Evolutionary conservation across 2,113 vertebrate genomes (phyloP), one percentile per base, ranked within the genome.

Genomic region (Rhinolophus sinicus): DNA sequence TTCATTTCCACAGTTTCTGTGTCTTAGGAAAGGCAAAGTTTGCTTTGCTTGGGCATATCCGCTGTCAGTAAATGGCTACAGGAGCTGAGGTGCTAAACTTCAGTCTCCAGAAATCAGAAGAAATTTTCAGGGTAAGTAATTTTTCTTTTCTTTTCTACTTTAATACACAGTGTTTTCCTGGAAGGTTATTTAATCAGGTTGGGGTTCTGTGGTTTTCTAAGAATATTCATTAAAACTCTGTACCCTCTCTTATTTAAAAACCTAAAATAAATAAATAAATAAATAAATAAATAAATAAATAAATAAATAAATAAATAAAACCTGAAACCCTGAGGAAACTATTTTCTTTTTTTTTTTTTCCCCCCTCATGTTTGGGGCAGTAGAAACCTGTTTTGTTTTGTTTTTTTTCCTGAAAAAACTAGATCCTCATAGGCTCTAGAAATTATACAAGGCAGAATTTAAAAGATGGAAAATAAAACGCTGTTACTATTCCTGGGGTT

Each of bases 101-200:
- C 80, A 72, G 92, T 94, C 92, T 97, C 81, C 93, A 89, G 94
- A 91, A 93, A 93, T 75, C 85, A 96, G 96, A 97, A 88, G 93
- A 97, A 95, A 95, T 56, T 94, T 95, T 73, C 90, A 96, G 70
- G 97, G 98, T 98, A 98, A 98, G 98, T 97, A 92, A 90, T 96
- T 95, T 97, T 95, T 93, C 90, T 88, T 97, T 97, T 96, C 40
- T 52, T 96, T 95, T 78, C 75, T 97, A 96, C 91, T 96, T 96
- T 84, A 94, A 67, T 81, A 67, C 19, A 82, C 19, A 82, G 56
- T 33, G 0, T 1, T 93, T 91, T 40, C 92, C 72, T 81, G 50
- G 9, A 90, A 97, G 70, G 30, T 93, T 90, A 90, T 96, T 96
- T 93, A 84, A 93, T 84, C 69, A 93, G 52, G 16, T 95, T 94